phyloP scores from a whole-genome alignment of 2,888 invertebrate genomes.

The Biston stratarius region DNA sequence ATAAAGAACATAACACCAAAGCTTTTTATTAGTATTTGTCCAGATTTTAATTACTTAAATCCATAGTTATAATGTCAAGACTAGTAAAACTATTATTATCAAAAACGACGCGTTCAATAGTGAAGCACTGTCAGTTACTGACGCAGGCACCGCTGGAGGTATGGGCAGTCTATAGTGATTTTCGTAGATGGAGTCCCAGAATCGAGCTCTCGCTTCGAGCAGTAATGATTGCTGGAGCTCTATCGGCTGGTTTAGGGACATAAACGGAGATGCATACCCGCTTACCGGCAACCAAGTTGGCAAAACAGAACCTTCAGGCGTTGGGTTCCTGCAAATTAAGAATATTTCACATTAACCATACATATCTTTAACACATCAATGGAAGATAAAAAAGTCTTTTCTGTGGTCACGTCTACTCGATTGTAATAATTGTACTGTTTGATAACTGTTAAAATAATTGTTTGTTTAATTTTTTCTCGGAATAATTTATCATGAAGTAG shows the following conservation, averaged over 20 bases:
- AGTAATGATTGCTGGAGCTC: slow-evolving; percentile 41
- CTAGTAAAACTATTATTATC: neutral
- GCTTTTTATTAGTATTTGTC: no score
- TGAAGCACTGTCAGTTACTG: neutral
- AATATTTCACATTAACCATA: no score
- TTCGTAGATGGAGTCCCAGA: slow-evolving; percentile 53
- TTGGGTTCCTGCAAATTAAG: no score
- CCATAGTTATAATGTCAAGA: neutral
- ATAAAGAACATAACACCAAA: no score
- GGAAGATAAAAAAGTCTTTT: no score
- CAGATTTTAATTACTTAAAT: neutral
- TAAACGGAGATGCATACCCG: slow-evolving; percentile 42
- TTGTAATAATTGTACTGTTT: no score
- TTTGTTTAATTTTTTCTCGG: no score
- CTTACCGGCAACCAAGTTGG: slow-evolving; percentile 20
- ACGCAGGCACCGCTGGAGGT: slow-evolving; percentile 36
- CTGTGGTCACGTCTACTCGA: no score
- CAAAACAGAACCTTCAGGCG: no score
- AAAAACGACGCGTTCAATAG: neutral
- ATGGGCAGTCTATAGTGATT: slow-evolving; percentile 44
- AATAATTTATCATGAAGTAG: no score
- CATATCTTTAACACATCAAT: no score
- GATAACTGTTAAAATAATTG: no score
- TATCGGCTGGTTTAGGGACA: slow-evolving; percentile 43
- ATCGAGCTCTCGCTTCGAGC: slow-evolving; percentile 37